Evolutionary conservation across 2,888 invertebrate genomes (phyloP), one percentile per base, ranked within the genome.

Genomic region (Resseliella maxima): DNA sequence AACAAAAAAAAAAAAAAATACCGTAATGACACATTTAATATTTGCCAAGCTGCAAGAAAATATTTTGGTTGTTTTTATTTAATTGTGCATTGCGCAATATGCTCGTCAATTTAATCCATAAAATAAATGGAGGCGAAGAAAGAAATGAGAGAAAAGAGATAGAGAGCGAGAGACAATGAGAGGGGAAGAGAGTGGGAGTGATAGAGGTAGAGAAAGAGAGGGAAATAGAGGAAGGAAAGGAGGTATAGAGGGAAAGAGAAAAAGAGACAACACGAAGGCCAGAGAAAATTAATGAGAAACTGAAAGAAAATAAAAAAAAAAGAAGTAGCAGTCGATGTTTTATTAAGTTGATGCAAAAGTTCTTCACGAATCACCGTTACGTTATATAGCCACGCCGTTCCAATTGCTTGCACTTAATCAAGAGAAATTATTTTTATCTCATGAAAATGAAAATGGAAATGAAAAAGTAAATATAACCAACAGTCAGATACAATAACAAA

Each of bases 381-480:
- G 27, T 24, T 21, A 21, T 59, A 24, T 59, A 50, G 18, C n/a
- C n/a, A n/a, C 46, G 46, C 27, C 27, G 59, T 27, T 59, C 27
- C 24, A 18, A 59, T 59, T 59, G 59, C 27, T 59, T 59, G 59
- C 59, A 59, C 59, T 59, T 59, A n/a, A 59, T 59, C 59, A 59
- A 59, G 59, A 59, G 59, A 59, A 59, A 59, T 59, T 59, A 59
- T 59, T 59, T 59, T 59, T 59, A 24, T 59, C 59, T 59, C 59
- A 72, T 35, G 72, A 72, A 72, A 31, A 72, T 31, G 72, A 27
- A 27, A n/a, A 12, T 59, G 27, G 35, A 72, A 31, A 31, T 31
- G 31, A 72, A 72, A 27, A 72, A 31, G 72, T n/a, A 72, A 72
- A 59, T 27, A 59, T 5, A n/a, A 59, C 59, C 18, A n/a, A 59